phyloP scores from a whole-genome alignment of 2,797 vertebrate genomes.

The Synanceia verrucosa region DNA sequence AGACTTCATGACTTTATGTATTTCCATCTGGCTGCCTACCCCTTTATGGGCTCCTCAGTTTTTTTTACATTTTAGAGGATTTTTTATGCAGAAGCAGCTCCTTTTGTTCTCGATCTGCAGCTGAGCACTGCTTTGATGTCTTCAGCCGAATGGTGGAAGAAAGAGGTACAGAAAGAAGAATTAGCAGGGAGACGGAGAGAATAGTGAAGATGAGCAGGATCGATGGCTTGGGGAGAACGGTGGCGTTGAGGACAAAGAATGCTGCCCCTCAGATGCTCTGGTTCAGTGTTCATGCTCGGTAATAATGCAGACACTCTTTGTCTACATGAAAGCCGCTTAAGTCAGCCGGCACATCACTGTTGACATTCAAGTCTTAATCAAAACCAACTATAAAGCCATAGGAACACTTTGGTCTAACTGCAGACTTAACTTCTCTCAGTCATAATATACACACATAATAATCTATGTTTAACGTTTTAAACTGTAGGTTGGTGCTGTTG shows the following conservation, averaged over 20 bases:
- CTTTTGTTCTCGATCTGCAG: constrained; percentile 64
- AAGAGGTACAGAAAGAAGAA: constrained; percentile 51
- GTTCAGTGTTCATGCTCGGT: constrained; percentile 12
- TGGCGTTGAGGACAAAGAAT: constrained; percentile 47
- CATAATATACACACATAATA: no score
- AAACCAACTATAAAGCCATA: constrained; percentile 16
- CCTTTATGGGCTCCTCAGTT: constrained; percentile 36
- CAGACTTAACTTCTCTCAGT: no score
- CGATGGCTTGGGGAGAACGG: constrained; percentile 55
- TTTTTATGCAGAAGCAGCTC: constrained; percentile 52
- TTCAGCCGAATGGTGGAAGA: constrained; percentile 38
- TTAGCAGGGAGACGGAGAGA: constrained; percentile 52
- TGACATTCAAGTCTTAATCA: constrained; percentile 19
- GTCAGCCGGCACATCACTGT: constrained; percentile 7
- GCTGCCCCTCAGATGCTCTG: constrained; percentile 32
- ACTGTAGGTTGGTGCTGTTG: not conserved
- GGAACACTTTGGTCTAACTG: not conserved
- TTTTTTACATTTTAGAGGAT: constrained; percentile 54
- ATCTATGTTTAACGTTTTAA: not conserved
- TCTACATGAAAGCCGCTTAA: constrained; percentile 35
- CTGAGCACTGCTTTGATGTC: constrained; percentile 69
- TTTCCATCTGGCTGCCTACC: constrained; percentile 9
- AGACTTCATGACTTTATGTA: constrained; percentile 17
- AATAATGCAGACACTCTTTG: constrained; percentile 36
- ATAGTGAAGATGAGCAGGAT: constrained; percentile 57